A percentile compares a stretch with the other conserved stretches of the same genome.
These are phyloP conservation scores for Neofelis nebulosa DNA, from an alignment of 2,113 vertebrate species.

Conservation along the genomic window DNA sequence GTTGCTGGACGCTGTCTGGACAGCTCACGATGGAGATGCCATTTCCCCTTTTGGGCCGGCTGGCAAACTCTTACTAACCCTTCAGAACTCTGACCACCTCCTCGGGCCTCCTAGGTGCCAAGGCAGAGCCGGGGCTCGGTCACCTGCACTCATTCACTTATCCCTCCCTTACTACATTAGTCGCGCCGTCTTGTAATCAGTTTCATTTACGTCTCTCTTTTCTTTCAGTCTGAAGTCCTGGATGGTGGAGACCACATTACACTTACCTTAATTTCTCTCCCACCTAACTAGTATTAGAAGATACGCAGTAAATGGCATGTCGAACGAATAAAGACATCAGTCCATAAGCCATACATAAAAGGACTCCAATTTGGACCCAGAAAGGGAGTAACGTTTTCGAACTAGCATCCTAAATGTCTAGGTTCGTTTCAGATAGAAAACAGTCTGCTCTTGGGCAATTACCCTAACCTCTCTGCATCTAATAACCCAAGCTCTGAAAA, in stretches of 20 bases:
- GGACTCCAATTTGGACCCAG: neutral
- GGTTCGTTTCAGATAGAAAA: conserved; percentile 55
- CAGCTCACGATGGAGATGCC: neutral
- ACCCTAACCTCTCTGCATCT: neutral
- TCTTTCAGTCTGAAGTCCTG: neutral
- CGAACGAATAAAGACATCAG: neutral
- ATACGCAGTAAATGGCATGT: neutral
- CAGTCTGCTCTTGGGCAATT: conserved; percentile 38
- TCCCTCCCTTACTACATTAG: neutral
- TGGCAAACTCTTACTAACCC: neutral
- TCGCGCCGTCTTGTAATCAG: neutral
- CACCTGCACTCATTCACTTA: neutral
- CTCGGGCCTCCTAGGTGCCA: too few relatives aligned
- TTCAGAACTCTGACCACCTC: neutral
- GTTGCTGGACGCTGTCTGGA: neutral
- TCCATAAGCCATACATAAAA: neutral
- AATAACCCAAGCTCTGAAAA: conserved; percentile 44
- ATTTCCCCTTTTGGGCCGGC: neutral
- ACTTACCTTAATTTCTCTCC: neutral
- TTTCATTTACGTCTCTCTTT: neutral
- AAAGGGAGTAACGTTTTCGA: neutral
- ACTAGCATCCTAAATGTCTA: neutral
- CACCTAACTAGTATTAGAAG: neutral
- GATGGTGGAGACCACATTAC: neutral
- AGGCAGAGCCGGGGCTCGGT: neutral